Evolutionary conservation across 2,113 vertebrate species (phyloP).

Genomic region (Numida meleagris): DNA sequence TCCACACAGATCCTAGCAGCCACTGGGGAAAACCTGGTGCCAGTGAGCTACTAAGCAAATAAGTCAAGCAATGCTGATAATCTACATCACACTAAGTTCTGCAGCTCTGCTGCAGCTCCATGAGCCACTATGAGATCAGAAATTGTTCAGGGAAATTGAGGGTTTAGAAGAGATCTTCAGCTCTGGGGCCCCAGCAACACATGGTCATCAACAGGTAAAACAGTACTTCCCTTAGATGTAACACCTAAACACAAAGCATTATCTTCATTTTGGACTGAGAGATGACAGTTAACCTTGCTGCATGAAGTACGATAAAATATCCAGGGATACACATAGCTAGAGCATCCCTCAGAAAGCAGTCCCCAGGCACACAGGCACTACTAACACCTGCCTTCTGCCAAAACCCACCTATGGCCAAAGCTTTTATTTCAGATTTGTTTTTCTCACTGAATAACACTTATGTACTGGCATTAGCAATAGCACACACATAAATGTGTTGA

Average conservation of each 20-base stretch:
- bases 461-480: background rate
- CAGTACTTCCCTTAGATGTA: background rate
- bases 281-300: background rate
- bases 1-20: background rate
- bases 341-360: background rate
- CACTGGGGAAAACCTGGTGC: conserved; percentile 51
- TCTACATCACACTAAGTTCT: background rate
- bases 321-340: background rate
- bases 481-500: background rate
- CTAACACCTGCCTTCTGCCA: background rate
- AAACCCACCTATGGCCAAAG: background rate
- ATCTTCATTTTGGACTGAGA: background rate
- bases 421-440: background rate
- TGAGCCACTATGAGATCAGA: background rate
- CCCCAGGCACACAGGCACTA: background rate
- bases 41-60: conserved; percentile 46
- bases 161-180: background rate
- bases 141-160: background rate
- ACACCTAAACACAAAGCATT: background rate
- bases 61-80: conserved; percentile 33
- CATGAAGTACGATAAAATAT: background rate
- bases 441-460: background rate
- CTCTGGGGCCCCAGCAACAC: background rate
- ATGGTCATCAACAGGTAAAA: background rate
- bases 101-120: background rate